phyloP scores from a whole-genome alignment of 2,113 vertebrate genomes.

The Symphodus melops region DNA sequence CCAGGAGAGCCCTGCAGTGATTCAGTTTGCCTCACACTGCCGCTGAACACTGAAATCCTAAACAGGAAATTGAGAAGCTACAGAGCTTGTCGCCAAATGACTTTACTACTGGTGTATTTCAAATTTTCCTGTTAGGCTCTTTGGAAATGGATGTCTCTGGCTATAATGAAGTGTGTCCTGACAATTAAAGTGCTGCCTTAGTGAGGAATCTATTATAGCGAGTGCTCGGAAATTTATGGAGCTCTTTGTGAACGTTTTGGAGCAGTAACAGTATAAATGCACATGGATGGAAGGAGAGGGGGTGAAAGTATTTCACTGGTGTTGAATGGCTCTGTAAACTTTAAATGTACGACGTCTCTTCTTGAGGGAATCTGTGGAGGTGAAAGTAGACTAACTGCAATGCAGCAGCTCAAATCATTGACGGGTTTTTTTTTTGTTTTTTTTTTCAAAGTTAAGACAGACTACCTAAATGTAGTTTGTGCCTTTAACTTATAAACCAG shows the following conservation, averaged over 20 bases:
- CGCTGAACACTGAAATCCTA: slow-evolving; percentile 59
- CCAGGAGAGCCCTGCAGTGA: slow-evolving; percentile 41
- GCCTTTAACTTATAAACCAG: slow-evolving; percentile 32
- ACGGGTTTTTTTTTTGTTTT: slow-evolving; percentile 29
- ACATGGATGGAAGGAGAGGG: slow-evolving; percentile 45
- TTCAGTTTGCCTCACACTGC: slow-evolving; percentile 48
- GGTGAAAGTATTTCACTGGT: slow-evolving; percentile 35
- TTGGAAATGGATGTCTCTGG: slow-evolving; percentile 54
- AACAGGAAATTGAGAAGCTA: slow-evolving; percentile 59
- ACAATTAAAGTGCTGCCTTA: slow-evolving; percentile 65
- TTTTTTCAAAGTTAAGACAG: background rate
- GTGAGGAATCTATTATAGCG: slow-evolving; percentile 43
- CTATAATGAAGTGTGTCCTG: slow-evolving; percentile 61
- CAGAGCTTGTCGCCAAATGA: slow-evolving; percentile 53
- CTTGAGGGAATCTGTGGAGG: slow-evolving; percentile 49
- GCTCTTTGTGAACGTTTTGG: slow-evolving; percentile 19
- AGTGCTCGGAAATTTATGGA: slow-evolving; percentile 49
- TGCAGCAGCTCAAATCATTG: slow-evolving; percentile 53
- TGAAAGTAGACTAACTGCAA: slow-evolving; percentile 50
- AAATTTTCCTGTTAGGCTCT: slow-evolving; percentile 51
- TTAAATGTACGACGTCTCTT: slow-evolving; percentile 31
- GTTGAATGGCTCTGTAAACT: slow-evolving; percentile 34
- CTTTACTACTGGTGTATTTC: slow-evolving; percentile 67
- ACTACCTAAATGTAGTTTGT: slow-evolving; percentile 11
- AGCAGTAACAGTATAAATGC: slow-evolving; percentile 43